A percentile compares a stretch with the other conserved stretches of the same genome.
These are phyloP conservation scores for Podotricha telesiphe DNA, from an alignment of 2,888 invertebrate species.

Conservation along the genomic window DNA sequence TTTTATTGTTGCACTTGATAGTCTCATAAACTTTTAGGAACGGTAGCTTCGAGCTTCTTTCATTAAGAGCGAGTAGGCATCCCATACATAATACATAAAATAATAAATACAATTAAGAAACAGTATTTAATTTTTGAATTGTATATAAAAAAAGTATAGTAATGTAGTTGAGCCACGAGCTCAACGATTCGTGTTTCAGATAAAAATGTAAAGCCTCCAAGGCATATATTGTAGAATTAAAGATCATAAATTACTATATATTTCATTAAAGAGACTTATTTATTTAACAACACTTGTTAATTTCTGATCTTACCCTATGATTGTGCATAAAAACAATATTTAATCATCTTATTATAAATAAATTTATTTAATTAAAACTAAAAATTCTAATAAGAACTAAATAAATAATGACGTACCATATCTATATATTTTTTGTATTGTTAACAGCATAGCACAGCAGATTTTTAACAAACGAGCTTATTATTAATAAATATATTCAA, in stretches of 20 bases:
- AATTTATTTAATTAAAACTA: too few relatives aligned
- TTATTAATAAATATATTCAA: neutral
- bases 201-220: constrained; percentile 15
- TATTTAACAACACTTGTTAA: neutral
- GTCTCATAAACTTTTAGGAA: constrained; percentile 59
- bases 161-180: constrained; percentile 12
- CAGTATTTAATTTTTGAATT: constrained; percentile 34
- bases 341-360: too few relatives aligned
- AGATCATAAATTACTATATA: neutral
- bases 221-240: constrained; percentile 15
- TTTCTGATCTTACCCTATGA: too few relatives aligned
- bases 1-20: constrained; percentile 67
- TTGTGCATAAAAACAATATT: too few relatives aligned
- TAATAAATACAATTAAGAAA: constrained; percentile 44
- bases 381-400: too few relatives aligned
- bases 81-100: constrained; percentile 44
- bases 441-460: too few relatives aligned
- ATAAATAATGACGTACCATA: too few relatives aligned
- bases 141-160: constrained; percentile 23
- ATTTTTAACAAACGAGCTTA: neutral
- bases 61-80: constrained; percentile 29
- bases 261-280: neutral
- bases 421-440: neutral
- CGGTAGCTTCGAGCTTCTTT: constrained; percentile 44
- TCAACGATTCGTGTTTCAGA: constrained; percentile 21